Evolutionary conservation across 2,888 invertebrate species (phyloP), one percentile per base, ranked within the genome.

Genomic region (Aelia acuminata): DNA sequence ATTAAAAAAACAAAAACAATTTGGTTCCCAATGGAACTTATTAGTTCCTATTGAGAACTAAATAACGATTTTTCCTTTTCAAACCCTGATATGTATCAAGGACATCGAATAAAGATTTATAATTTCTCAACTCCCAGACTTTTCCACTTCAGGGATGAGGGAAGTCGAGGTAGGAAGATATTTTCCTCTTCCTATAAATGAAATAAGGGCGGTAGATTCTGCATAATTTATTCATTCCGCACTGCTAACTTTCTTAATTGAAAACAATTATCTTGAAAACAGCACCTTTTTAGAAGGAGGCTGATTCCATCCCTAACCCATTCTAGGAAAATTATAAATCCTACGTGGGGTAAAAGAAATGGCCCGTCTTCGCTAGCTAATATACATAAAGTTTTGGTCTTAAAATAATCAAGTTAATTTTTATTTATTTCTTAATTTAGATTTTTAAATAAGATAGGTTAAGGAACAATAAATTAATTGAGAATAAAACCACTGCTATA

Each of bases 191-290:
- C n/a, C n/a, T n/a, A 63, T 63, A 63, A 63, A 63, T 63, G 63
- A 26, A 63, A 63, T 63, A 31, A 63, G 31, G 31, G 2, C 26
- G 63, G 63, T 63, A 63, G 63, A 63, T 63, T 31, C 63, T 63
- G 63, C 63, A 31, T 63, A 63, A 63, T 63, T 63, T 63, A 63
- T 63, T 63, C 63, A 31, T 63, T 63, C 31, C 26, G 63, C 63
- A 31, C 26, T 31, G 31, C 63, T 63, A 31, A 63, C 63, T 63
- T 63, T 63, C 31, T 63, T 63, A 63, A 63, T 63, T 63, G 63
- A 63, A 63, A 63, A 63, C 63, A 63, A 63, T 63, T 63, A 63
- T 31, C 63, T 63, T 63, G 31, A 15, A 31, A 63, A 63, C 31
- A 31, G 63, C 18, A 63, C 63, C 63, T 63, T 31, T 31, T 63